Evolutionary conservation across 2,797 vertebrate genomes (phyloP), one percentile per base, ranked within the genome.

Genomic region (Tauraco hartlaubi): DNA sequence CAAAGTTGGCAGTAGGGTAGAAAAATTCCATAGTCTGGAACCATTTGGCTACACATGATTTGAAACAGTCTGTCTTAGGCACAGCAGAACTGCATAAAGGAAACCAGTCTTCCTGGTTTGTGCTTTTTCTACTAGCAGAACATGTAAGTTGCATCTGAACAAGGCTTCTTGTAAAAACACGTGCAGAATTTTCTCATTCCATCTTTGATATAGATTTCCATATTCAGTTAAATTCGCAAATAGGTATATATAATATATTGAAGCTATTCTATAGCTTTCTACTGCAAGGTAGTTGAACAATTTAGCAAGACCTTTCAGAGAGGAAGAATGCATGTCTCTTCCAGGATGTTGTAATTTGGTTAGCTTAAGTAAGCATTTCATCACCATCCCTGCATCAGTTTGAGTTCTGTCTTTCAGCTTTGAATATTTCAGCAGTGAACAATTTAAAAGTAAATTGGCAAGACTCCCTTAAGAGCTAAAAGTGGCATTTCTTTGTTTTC

Each of bases 11-110:
- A 92, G 29, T 21, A 48, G 74, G 44, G 28, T 81, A 76, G 77
- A 91, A 92, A 86, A 96, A 94, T 96, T 93, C 88, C 79, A 2
- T 86, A 73, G 62, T 91, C 94, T 95, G 92, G 71, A 94, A 88
- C 37, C 33, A 44, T 96, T 95, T 95, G 93, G 83, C 66, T 88
- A 71, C 77, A 87, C 31, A 63, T 74, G 44, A 55, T 88, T 92
- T 87, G 71, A 94, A 93, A 88, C 56, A n/a, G 39, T 62, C 67
- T 96, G 49, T 94, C 64, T 49, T 62, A 80, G 56, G 78, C 94
- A 67, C 44, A 80, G 18, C 56, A 86, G 58, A 85, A 35, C 13
- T 78, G 29, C 43, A 11, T 72, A 52, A 76, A 86, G 62, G 69
- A 95, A 90, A 84, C 28, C 61, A 52, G 0, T 92, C 28, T 71